A percentile compares a stretch with the other conserved stretches of the same genome.
phyloP scores from a whole-genome alignment of 1,140 invertebrate species.

The Aphaenogaster ashmeadi region DNA sequence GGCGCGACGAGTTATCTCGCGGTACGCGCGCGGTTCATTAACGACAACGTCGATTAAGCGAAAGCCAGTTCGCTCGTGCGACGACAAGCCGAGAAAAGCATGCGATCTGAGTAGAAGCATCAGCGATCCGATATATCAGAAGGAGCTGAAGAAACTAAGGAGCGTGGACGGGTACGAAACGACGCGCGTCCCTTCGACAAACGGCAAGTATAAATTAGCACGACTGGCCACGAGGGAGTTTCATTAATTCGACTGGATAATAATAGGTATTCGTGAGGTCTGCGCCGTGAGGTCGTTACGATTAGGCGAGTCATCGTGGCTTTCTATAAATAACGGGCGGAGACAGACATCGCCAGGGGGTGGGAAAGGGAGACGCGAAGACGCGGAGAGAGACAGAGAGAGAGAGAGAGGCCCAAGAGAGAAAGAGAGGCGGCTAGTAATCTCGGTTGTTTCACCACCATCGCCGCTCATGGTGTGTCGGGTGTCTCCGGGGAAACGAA shows the following conservation, averaged over 20 bases:
- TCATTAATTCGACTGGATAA: constrained; percentile 55
- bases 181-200: background rate
- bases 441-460: constrained; percentile 42
- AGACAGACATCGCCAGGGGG: constrained; percentile 47
- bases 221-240: constrained; percentile 41
- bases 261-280: constrained; percentile 53
- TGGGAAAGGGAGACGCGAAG: constrained; percentile 35
- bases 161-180: background rate
- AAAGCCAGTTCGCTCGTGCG: background rate
- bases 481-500: constrained; percentile 71
- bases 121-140: background rate
- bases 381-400: background rate
- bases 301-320: constrained; percentile 66
- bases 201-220: constrained; percentile 9
- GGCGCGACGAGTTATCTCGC: constrained; percentile 35
- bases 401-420: background rate
- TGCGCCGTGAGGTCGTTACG: constrained; percentile 55
- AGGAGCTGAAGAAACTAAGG: background rate
- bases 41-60: constrained; percentile 48
- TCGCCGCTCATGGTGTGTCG: constrained; percentile 66
- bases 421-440: constrained; percentile 11
- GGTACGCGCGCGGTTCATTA: constrained; percentile 23
- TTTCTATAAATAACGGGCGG: constrained; percentile 64
- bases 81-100: background rate
- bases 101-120: constrained; percentile 8